Evolutionary conservation across 1,140 invertebrate species (phyloP).

Genomic region (Adelges cooleyi): DNA sequence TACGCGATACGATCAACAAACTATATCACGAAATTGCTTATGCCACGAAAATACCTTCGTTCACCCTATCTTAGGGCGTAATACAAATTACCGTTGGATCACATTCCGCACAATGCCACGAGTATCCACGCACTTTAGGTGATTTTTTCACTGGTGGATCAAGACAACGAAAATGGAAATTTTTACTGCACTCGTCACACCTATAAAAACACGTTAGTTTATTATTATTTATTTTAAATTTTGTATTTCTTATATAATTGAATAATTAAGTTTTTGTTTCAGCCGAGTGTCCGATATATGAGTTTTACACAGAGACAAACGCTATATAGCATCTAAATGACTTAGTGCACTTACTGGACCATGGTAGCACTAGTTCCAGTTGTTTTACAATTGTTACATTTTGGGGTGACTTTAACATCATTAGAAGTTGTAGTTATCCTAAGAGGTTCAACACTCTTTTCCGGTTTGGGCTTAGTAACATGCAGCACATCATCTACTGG

Average conservation of each 20-base stretch:
- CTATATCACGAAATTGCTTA: too few species aligned
- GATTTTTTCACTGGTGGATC: conserved; percentile 87
- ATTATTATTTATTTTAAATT: too few species aligned
- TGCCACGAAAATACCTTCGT: too few species aligned
- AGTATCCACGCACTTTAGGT: conserved; percentile 83
- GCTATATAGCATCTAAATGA: too few species aligned
- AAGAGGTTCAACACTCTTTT: conserved; percentile 18
- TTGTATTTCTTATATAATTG: too few species aligned
- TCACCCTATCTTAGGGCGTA: background rate
- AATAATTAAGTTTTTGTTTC: too few species aligned
- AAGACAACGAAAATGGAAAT: conserved; percentile 83
- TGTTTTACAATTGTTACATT: conserved; percentile 54
- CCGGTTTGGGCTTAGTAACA: conserved; percentile 33
- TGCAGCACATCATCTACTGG: conserved; percentile 29
- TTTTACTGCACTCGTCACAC: conserved; percentile 83
- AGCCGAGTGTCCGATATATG: too few species aligned
- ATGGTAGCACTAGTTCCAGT: conserved; percentile 51
- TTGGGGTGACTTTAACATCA: conserved; percentile 41
- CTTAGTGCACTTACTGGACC: conserved; percentile 45
- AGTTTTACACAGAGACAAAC: too few species aligned
- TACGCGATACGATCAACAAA: background rate
- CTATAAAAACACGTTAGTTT: conserved; percentile 42
- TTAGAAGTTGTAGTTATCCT: conserved; percentile 35
- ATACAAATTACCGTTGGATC: conserved; percentile 59
- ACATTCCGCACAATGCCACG: conserved; percentile 92